Conservation (phyloP, 2,797 vertebrate species). For the Mastacembelus armatus region DNA sequence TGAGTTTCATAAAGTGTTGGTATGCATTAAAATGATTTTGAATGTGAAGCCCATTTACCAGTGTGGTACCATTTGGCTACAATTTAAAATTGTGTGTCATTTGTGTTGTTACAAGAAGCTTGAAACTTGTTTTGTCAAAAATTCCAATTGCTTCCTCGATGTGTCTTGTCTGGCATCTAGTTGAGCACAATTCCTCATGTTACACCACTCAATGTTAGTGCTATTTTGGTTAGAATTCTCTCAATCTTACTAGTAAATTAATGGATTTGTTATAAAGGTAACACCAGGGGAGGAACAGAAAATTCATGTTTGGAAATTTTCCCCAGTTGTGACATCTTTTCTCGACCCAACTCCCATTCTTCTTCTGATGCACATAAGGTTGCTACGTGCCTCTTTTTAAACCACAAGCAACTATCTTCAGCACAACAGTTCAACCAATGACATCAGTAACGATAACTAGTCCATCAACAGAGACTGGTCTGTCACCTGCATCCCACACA, state of each 20-base stretch:
- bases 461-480: not conserved
- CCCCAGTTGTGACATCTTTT: no score
- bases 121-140: not conserved
- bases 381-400: not conserved
- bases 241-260: slow-evolving; percentile 4
- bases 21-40: no score
- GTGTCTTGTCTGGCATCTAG: not conserved
- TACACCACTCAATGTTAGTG: not conserved
- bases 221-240: not conserved
- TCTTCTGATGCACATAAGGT: no score
- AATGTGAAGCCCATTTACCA: no score
- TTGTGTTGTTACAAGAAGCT: not conserved
- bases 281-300: not conserved
- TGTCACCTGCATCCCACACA: not conserved
- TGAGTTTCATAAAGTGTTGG: no score
- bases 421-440: not conserved
- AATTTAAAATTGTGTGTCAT: not conserved
- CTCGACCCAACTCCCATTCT: no score
- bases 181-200: not conserved
- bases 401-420: not conserved
- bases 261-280: not conserved
- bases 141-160: no score
- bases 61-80: no score
- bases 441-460: not conserved
- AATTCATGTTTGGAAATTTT: not conserved